Conservation (phyloP, 2,797 vertebrate genomes). For the Malacoraja senta region DNA sequence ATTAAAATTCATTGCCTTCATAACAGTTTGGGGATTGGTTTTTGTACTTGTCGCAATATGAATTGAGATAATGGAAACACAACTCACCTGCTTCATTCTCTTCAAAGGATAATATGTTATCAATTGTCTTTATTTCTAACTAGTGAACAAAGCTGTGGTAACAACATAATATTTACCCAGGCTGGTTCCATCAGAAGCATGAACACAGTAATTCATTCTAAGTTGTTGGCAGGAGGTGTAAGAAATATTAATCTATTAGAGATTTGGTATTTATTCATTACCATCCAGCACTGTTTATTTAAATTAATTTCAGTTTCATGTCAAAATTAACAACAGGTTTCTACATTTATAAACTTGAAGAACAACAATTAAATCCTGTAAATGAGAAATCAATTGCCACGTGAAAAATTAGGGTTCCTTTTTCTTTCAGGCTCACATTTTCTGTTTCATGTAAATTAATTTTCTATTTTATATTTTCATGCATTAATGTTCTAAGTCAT, state of each 20-base stretch:
- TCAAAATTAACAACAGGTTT: neutral
- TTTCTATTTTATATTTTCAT: neutral
- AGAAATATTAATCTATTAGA: neutral
- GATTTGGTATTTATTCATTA: neutral
- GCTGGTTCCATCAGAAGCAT: neutral
- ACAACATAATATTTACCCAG: neutral
- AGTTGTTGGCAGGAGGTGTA: neutral
- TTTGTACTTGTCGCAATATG: neutral
- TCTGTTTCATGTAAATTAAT: neutral
- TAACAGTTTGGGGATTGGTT: constrained; percentile 1
- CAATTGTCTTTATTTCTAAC: neutral
- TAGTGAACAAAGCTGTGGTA: neutral
- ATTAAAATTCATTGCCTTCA: constrained; percentile 25
- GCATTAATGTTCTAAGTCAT: neutral
- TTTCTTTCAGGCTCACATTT: neutral
- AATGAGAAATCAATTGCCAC: neutral
- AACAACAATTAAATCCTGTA: neutral
- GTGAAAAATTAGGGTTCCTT: neutral
- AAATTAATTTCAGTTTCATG: neutral
- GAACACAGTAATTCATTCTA: neutral
- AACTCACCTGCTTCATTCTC: constrained; percentile 13
- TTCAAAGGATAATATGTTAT: neutral
- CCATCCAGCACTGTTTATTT: neutral
- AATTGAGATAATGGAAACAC: neutral
- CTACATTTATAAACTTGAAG: neutral